Percentiles rank a stretch among this genome's conserved stretches.
Conservation (phyloP, 2,888 invertebrate species). For the Magallana nippona region DNA sequence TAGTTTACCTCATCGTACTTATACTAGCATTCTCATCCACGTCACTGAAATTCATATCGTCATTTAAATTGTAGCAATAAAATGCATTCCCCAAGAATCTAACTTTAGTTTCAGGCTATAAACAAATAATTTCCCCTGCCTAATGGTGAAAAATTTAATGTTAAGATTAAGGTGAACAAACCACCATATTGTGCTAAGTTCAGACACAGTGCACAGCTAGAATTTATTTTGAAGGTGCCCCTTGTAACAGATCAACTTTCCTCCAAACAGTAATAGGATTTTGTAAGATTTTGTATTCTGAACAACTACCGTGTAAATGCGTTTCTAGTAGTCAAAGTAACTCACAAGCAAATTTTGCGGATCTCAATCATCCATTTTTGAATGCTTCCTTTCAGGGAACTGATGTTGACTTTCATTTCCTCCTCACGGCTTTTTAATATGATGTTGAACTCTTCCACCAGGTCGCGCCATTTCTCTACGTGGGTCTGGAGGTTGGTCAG, state of each 20-base stretch:
- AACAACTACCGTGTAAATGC: not conserved
- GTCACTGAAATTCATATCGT: slow-evolving; percentile 36
- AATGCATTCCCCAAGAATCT: no score
- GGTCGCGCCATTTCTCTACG: slow-evolving; percentile 75
- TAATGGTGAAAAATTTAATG: no score
- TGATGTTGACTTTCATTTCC: slow-evolving; percentile 70
- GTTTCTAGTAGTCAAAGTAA: slow-evolving; percentile 41
- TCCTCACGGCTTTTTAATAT: slow-evolving; percentile 71
- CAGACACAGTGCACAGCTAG: not conserved
- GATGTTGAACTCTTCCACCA: slow-evolving; percentile 75
- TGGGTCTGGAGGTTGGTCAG: slow-evolving; percentile 73
- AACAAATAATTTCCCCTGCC: no score
- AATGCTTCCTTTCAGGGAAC: slow-evolving; percentile 65
- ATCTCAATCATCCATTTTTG: slow-evolving; percentile 69
- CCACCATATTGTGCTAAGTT: not conserved
- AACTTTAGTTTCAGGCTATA: no score
- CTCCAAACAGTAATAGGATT: not conserved
- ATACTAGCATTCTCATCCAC: slow-evolving; percentile 35
- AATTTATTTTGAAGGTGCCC: not conserved
- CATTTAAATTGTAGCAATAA: not conserved
- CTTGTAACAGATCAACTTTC: not conserved
- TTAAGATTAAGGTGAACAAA: no score
- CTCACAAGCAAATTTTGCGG: slow-evolving; percentile 75
- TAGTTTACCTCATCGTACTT: slow-evolving; percentile 28
- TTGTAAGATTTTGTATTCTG: not conserved